Evolutionary conservation across 2,797 vertebrate species (phyloP).

Genomic region (Sebastes trivittatus): DNA sequence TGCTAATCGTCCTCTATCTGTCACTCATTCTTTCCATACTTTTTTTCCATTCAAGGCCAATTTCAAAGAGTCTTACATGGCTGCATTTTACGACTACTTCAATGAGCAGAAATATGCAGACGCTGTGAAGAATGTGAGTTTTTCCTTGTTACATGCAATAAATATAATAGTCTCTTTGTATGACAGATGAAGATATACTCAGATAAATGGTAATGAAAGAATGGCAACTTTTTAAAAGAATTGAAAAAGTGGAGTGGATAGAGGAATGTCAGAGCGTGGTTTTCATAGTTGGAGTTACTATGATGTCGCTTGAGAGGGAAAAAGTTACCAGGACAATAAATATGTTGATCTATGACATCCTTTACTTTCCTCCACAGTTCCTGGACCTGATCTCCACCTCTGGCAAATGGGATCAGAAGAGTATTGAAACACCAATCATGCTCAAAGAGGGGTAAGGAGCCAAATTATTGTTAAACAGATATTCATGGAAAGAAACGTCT

Average conservation of each 20-base stretch:
- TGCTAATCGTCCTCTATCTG: not conserved
- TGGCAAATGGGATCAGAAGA: conserved; percentile 96
- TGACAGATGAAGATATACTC: not conserved
- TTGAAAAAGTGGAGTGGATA: not conserved
- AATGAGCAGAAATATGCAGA: conserved; percentile 99
- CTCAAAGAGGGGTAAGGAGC: conserved; percentile 96
- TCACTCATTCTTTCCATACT: not conserved
- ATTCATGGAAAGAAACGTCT: not conserved
- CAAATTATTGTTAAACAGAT: not conserved
- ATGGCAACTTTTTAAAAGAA: not conserved
- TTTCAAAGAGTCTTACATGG: conserved; percentile 99
- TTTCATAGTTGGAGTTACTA: not conserved
- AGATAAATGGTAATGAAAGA: not conserved
- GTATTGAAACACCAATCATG: conserved; percentile 96
- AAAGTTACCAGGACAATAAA: not conserved
- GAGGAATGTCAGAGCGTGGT: not conserved
- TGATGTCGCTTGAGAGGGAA: not conserved
- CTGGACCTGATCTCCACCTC: conserved; percentile 98
- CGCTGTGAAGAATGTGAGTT: conserved; percentile 96
- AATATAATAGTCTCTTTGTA: not conserved
- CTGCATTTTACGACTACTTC: conserved; percentile 96
- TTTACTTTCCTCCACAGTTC: conserved; percentile 83
- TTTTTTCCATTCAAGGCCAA: conserved; percentile 85
- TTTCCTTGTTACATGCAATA: not conserved
- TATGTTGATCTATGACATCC: not conserved